A percentile compares a stretch with the other conserved stretches of the same genome.
These are phyloP conservation scores for Nanorana parkeri DNA, from an alignment of 2,113 vertebrate genomes.

Conservation along the genomic window DNA sequence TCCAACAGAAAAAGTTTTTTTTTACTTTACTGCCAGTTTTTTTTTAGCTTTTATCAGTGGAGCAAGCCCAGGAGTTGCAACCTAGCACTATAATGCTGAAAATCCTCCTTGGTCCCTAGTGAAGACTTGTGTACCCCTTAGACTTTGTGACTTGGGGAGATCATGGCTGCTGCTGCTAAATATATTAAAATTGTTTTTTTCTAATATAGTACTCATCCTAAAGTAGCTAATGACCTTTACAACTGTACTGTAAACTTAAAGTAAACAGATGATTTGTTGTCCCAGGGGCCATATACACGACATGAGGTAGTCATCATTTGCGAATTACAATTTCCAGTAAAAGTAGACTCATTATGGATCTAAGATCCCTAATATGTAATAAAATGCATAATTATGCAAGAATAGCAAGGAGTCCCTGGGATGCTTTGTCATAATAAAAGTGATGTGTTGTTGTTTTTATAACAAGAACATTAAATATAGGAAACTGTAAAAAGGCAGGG, in stretches of 20 bases:
- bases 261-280: constrained; percentile 42
- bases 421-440: constrained; percentile 22
- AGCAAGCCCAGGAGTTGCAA: no score
- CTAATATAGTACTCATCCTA: neutral
- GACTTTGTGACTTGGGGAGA: neutral
- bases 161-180: neutral
- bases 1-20: no score
- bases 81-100: no score
- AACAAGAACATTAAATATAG: constrained; percentile 22
- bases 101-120: no score
- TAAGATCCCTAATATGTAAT: constrained; percentile 53
- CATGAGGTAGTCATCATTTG: constrained; percentile 51
- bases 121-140: neutral
- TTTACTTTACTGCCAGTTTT: no score
- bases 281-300: constrained; percentile 44
- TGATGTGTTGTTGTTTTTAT: constrained; percentile 39
- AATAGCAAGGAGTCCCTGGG: constrained; percentile 25
- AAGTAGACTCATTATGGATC: constrained; percentile 38
- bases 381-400: constrained; percentile 33
- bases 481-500: constrained; percentile 12
- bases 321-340: constrained; percentile 50
- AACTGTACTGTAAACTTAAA: constrained; percentile 51
- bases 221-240: constrained; percentile 24
- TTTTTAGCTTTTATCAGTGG: no score
- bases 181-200: neutral